Conservation (phyloP, 2,888 invertebrate species). For the Petrolisthes manimaculis region DNA sequence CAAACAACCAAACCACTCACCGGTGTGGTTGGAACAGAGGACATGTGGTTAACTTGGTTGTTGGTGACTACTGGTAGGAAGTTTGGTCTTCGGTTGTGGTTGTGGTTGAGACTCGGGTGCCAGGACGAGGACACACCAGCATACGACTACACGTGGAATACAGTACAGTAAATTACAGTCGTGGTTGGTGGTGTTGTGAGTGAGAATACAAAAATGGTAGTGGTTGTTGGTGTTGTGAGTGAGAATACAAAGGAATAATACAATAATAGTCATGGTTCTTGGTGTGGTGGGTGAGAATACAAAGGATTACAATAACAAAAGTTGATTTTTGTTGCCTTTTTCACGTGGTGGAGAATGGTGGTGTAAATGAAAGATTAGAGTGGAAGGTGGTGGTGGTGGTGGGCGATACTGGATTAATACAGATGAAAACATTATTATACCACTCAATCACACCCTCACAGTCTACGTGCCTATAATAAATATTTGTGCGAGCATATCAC, state of each 20-base stretch:
- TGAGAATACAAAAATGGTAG: not conserved
- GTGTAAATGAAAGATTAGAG: no score
- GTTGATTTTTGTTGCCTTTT: no score
- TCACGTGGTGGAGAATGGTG: no score
- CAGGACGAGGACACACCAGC: slow-evolving; percentile 38
- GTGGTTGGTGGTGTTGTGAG: not conserved
- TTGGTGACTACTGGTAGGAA: slow-evolving; percentile 35
- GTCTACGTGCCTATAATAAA: no score
- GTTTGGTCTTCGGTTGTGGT: slow-evolving; percentile 39
- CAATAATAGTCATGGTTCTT: not conserved
- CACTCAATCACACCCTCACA: no score
- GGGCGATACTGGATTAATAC: not conserved
- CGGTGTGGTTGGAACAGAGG: slow-evolving; percentile 31
- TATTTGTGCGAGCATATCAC: no score
- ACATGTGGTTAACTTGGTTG: not conserved
- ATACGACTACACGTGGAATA: slow-evolving; percentile 35
- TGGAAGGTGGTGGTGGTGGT: no score
- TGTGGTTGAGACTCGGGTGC: slow-evolving; percentile 21
- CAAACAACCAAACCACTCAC: slow-evolving; percentile 13
- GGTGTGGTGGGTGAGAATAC: not conserved
- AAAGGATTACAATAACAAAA: no score
- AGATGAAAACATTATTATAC: not conserved
- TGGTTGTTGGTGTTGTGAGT: not conserved
- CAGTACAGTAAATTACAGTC: not conserved
- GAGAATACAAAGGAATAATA: not conserved